Conservation (phyloP, 2,113 vertebrate genomes). For the Lepus europaeus region DNA sequence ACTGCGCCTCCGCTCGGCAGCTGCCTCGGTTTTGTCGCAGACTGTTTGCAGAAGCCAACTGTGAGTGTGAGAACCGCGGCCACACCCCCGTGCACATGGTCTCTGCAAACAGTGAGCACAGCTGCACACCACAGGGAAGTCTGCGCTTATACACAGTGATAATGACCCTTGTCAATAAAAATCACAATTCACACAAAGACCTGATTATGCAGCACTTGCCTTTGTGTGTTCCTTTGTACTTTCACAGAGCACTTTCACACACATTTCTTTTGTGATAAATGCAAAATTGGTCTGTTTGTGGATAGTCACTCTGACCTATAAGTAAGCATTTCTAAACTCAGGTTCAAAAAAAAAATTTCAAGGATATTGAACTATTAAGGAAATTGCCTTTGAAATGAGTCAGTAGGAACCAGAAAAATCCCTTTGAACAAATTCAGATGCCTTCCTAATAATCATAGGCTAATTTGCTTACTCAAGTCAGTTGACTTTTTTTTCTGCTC, state of each 20-base stretch:
- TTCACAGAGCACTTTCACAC: slow-evolving; percentile 42
- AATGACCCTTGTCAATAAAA: slow-evolving; percentile 66
- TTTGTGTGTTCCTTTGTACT: slow-evolving; percentile 10
- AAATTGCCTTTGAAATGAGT: slow-evolving; percentile 53
- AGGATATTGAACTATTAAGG: neutral
- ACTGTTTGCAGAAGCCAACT: slow-evolving; percentile 61
- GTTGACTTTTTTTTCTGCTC: neutral
- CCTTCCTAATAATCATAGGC: neutral
- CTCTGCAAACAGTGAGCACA: slow-evolving; percentile 70
- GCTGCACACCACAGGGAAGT: slow-evolving; percentile 51
- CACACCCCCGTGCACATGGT: slow-evolving; percentile 59
- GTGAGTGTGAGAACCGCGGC: neutral
- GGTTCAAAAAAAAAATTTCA: slow-evolving; percentile 17
- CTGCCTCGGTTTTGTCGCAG: neutral
- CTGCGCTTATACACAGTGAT: slow-evolving; percentile 54
- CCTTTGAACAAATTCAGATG: slow-evolving; percentile 6
- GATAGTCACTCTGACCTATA: slow-evolving; percentile 37
- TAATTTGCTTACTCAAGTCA: slow-evolving; percentile 1
- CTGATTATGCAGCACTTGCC: slow-evolving; percentile 13
- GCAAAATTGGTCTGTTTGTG: slow-evolving; percentile 34
- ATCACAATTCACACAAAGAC: slow-evolving; percentile 49
- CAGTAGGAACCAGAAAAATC: neutral
- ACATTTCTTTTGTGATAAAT: slow-evolving; percentile 53
- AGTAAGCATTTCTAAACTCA: slow-evolving; percentile 30
- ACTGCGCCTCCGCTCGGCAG: neutral